Evolutionary conservation across 2,797 vertebrate genomes (phyloP).

Genomic region (Arnoldichthys spilopterus): DNA sequence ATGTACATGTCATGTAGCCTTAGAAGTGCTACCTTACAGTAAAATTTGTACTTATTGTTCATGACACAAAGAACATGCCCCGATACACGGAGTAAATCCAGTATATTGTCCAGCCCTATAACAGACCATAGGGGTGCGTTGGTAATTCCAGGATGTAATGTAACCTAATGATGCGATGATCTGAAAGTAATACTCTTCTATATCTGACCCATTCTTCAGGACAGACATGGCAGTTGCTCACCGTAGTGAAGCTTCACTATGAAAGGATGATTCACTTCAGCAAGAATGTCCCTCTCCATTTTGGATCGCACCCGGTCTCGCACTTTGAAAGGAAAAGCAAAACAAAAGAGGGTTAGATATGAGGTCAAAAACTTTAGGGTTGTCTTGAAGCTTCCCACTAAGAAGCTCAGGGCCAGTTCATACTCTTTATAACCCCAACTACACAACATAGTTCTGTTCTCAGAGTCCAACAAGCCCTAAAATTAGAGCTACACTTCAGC

Average conservation of each 20-base stretch:
- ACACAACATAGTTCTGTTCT: background rate
- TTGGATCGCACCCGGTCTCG: slow-evolving; percentile 93
- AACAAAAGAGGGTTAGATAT: slow-evolving; percentile 6
- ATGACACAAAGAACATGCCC: too few species aligned
- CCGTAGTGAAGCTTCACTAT: slow-evolving; percentile 97
- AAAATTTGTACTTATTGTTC: too few species aligned
- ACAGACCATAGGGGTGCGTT: background rate
- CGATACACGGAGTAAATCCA: background rate
- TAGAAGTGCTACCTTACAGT: too few species aligned
- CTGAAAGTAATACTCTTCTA: background rate
- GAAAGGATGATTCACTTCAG: slow-evolving; percentile 96
- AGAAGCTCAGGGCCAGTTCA: background rate
- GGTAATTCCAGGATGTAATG: too few species aligned
- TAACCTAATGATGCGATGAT: too few species aligned
- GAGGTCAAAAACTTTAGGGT: background rate
- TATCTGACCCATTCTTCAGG: background rate
- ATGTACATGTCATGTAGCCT: too few species aligned
- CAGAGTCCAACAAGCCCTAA: background rate
- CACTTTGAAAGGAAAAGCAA: slow-evolving; percentile 70
- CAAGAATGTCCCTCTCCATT: slow-evolving; percentile 97
- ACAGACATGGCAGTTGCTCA: slow-evolving; percentile 64
- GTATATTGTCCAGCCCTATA: background rate
- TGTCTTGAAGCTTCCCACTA: background rate
- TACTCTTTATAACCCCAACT: background rate
- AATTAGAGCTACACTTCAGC: background rate